Base-by-base conservation (phyloP, 2,888 invertebrate genomes). In the Andrena hattorfiana region DNA sequence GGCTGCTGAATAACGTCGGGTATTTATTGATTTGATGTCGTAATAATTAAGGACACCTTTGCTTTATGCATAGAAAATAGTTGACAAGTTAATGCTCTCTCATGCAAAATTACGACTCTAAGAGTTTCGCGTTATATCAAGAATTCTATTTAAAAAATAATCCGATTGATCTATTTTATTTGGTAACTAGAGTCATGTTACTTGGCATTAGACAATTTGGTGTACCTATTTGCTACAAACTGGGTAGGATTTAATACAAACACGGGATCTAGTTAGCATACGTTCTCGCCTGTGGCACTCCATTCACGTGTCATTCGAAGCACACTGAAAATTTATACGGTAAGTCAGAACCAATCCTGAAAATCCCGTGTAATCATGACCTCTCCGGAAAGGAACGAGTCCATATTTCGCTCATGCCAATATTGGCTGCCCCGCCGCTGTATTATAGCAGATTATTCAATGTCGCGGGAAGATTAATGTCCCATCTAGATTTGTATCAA, bases 371-470 rank as follows among this genome's bases (percentile, higher is more conserved):
- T 56, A 42, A 77, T 66, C 66, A 20, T 32, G 32, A 28, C 20
- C 48, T 10, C 62, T 35, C 62, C 20, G 26, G 30, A 54, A 74
- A 74, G 75, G 76, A 76, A 48, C 64, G 23, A 16, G 42, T 63
- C 64, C 64, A 76, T 76, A 79, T 79, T 76, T 76, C 59, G 76
- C 62, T 42, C 49, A 35, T 79, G 76, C 63, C 72, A 72, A 81
- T 80, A 77, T 77, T 66, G 77, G 42, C 35, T 64, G 48, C 59
- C 23, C n/a, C 23, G 20, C 35, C 64, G 32, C 23, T 60, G 51
- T 76, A 70, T 76, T 80, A 77, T 67, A 70, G 42, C 66, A 66
- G 77, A 80, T 80, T 80, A 80, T 80, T 70, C 77, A 49, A 69
- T 64, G 79, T 64, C 76, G 51, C 49, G 48, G 49, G 28, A 69